phyloP scores from a whole-genome alignment of 2,888 invertebrate genomes.

The Idaea biselata region DNA sequence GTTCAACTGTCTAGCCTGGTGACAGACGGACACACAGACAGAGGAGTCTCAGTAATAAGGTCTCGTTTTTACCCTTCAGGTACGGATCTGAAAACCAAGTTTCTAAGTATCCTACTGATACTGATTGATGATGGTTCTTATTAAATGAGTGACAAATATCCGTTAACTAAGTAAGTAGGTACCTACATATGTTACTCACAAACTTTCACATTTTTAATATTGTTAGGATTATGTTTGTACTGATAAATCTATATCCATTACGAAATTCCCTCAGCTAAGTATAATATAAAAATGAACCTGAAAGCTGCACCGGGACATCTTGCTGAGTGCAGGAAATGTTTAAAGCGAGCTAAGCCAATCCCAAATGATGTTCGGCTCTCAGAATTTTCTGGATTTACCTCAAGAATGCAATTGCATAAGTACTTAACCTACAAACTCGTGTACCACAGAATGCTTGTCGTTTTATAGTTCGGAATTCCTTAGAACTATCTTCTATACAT shows the following conservation, averaged over 20 bases:
- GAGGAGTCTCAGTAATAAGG: no score
- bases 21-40: no score
- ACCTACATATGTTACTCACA: no score
- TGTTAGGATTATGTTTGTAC: not conserved
- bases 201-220: not conserved
- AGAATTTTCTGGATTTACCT: slow-evolving; percentile 25
- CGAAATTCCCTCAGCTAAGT: not conserved
- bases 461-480: no score
- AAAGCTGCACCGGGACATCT: slow-evolving; percentile 24
- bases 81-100: no score
- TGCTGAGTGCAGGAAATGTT: slow-evolving; percentile 58
- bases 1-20: no score
- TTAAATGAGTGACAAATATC: no score
- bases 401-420: slow-evolving; percentile 28
- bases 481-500: no score
- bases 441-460: slow-evolving; percentile 18
- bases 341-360: slow-evolving; percentile 57
- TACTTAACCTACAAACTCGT: not conserved
- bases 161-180: no score
- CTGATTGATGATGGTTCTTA: no score
- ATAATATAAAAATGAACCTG: slow-evolving; percentile 9
- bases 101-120: no score
- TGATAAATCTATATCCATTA: not conserved
- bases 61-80: no score
- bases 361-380: slow-evolving; percentile 48